A percentile compares a stretch with the other conserved stretches of the same genome.
Evolutionary conservation across 2,113 vertebrate genomes (phyloP).

Genomic region (Cinclus cinclus): DNA sequence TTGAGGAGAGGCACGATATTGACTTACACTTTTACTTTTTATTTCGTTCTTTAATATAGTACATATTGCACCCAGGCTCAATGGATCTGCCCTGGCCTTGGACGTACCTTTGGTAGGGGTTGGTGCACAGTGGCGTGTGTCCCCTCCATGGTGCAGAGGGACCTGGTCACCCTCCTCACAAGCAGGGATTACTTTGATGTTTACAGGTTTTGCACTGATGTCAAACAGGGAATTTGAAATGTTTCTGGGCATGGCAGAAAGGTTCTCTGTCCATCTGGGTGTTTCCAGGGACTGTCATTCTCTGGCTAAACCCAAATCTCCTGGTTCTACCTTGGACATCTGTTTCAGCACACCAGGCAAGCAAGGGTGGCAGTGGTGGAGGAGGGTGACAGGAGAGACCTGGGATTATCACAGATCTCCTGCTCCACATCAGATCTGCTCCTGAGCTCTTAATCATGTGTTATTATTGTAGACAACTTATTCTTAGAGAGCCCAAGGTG

Average conservation of each 20-base stretch:
- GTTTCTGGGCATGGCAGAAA: background rate
- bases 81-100: background rate
- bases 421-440: background rate
- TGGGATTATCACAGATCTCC: background rate
- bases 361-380: background rate
- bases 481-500: conserved; percentile 15
- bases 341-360: background rate
- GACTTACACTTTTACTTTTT: background rate
- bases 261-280: background rate
- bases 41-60: background rate
- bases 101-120: background rate
- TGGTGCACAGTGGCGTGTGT: rapidly evolving
- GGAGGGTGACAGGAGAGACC: background rate
- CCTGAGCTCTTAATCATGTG: background rate
- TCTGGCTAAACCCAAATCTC: background rate
- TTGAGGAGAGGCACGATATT: background rate
- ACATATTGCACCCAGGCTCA: background rate
- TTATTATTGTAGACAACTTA: conserved; percentile 16
- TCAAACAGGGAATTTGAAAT: background rate
- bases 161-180: background rate
- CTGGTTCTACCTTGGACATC: rapidly evolving
- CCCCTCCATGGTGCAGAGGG: background rate
- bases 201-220: background rate
- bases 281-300: background rate
- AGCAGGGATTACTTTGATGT: background rate